Evolutionary conservation across 1,140 invertebrate genomes (phyloP).

Genomic region (Phenacoccus solenopsis): DNA sequence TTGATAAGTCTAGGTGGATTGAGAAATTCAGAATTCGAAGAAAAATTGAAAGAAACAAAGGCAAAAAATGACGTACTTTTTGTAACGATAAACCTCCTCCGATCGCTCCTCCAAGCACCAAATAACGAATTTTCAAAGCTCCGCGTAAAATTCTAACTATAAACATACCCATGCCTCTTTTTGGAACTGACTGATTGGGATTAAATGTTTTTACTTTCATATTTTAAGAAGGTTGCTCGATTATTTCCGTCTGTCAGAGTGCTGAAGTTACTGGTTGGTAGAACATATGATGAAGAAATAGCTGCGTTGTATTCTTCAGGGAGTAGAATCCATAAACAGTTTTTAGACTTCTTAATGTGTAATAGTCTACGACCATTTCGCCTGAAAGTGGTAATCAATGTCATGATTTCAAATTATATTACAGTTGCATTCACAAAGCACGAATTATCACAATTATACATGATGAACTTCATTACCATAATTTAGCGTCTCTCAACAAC

Average conservation of each 20-base stretch:
- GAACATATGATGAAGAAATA: not conserved
- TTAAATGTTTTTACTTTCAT: not conserved
- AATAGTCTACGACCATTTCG: not conserved
- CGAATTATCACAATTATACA: not conserved
- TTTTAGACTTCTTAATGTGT: not conserved
- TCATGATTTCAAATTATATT: not conserved
- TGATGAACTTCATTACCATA: not conserved
- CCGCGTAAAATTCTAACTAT: constrained; percentile 49
- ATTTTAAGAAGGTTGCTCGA: not conserved
- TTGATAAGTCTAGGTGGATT: constrained; percentile 69
- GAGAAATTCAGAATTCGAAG: constrained; percentile 20
- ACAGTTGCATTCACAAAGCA: too few relatives aligned
- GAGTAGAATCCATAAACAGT: not conserved
- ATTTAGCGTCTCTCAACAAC: not conserved
- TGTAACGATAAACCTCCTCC: constrained; percentile 76
- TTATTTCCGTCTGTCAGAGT: not conserved
- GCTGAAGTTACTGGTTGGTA: not conserved
- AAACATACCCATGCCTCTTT: constrained; percentile 40
- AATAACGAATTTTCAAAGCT: constrained; percentile 75
- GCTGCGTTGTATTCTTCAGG: not conserved
- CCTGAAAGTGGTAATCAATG: not conserved
- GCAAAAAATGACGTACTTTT: constrained; percentile 63
- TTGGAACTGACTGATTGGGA: not conserved
- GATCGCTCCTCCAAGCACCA: constrained; percentile 76
- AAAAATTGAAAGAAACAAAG: not conserved